phyloP scores from a whole-genome alignment of 2,797 vertebrate species.

The Clamator glandarius region DNA sequence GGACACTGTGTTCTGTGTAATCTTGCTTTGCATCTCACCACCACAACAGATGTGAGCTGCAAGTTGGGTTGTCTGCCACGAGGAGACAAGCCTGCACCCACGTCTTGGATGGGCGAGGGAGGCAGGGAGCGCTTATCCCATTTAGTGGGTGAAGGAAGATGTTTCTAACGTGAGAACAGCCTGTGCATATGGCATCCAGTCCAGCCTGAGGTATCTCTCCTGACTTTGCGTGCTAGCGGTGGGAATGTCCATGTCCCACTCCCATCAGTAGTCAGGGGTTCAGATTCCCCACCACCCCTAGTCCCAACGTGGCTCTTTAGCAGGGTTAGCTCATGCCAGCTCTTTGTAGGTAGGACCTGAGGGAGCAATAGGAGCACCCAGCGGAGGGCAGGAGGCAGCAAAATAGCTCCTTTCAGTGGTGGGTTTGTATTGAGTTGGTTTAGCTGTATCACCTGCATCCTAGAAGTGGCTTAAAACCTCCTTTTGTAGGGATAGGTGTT shows the following conservation, averaged over 20 bases:
- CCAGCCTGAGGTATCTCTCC: background rate
- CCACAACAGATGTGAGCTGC: slow-evolving; percentile 23
- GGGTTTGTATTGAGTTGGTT: background rate
- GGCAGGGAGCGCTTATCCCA: background rate
- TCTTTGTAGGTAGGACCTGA: background rate
- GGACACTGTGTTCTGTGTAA: background rate
- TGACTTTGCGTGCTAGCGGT: background rate
- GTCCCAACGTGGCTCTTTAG: background rate
- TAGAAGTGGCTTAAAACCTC: background rate
- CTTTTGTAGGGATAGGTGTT: background rate
- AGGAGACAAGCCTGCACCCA: background rate
- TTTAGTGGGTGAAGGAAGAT: background rate
- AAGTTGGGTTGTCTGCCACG: background rate
- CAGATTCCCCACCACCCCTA: background rate
- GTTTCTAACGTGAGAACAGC: background rate
- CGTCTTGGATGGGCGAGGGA: background rate
- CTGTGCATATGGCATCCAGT: background rate
- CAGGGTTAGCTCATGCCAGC: background rate
- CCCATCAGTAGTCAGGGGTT: background rate
- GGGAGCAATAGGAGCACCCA: background rate
- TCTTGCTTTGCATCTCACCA: slow-evolving; percentile 45
- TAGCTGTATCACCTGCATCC: background rate
- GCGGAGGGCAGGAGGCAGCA: background rate
- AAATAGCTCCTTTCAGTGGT: background rate
- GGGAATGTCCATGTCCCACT: background rate